Conservation (phyloP, 2,888 invertebrate species). For the Steromphala cineraria region DNA sequence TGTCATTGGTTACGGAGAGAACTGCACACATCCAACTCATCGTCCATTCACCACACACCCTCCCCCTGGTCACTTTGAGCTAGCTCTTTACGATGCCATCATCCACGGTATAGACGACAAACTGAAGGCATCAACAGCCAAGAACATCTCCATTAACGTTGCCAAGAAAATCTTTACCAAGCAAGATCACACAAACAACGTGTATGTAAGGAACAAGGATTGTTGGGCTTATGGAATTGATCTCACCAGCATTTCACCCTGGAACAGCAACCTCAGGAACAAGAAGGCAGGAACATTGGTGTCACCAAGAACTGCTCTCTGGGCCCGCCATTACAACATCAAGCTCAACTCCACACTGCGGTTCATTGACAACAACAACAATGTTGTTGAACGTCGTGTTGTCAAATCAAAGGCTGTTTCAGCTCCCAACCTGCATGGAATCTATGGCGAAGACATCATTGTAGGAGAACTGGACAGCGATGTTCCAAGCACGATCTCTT, state of each 20-base stretch:
- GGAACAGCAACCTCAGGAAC: constrained; percentile 51
- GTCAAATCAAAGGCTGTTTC: constrained; percentile 32
- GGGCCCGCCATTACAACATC: constrained; percentile 58
- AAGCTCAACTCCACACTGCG: constrained; percentile 46
- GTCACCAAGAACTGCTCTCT: constrained; percentile 54
- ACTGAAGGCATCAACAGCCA: constrained; percentile 31
- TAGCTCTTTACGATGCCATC: constrained; percentile 39
- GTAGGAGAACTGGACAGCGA: constrained; percentile 56
- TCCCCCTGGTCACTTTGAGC: constrained; percentile 33
- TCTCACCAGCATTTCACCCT: constrained; percentile 57
- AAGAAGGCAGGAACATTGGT: constrained; percentile 53
- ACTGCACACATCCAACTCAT: constrained; percentile 5
- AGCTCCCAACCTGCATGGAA: constrained; percentile 16
- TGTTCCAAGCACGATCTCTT: constrained; percentile 50
- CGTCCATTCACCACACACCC: constrained; percentile 12
- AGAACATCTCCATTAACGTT: constrained; percentile 35
- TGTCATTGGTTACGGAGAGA: neutral
- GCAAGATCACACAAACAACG: constrained; percentile 49
- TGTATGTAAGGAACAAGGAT: constrained; percentile 45
- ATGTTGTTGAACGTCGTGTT: constrained; percentile 51
- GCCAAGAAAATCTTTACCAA: constrained; percentile 48
- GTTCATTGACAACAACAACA: constrained; percentile 51
- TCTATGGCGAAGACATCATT: constrained; percentile 52
- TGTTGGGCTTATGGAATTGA: constrained; percentile 60
- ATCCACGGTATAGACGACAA: constrained; percentile 51